Base-by-base conservation (phyloP, 2,888 invertebrate genomes). In the Altica lythri region DNA sequence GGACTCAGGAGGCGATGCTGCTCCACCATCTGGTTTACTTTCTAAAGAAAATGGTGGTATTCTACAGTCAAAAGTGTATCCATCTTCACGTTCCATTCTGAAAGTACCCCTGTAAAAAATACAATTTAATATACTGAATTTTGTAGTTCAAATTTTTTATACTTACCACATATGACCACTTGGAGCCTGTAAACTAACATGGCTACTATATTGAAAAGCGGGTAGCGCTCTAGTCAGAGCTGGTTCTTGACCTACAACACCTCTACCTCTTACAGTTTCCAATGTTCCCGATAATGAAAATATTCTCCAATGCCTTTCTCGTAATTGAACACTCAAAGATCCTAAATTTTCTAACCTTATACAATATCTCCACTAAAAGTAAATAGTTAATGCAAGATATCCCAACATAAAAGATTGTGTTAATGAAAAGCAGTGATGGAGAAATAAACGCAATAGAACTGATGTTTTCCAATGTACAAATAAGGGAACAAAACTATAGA, bases 181-280 rank as follows among this genome's bases (percentile, higher is more conserved):
- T 30, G 96, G 95, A 51, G 96, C 95, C 80, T 97, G 96, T 63
- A 98, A 81, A 67, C 94, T 94, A 47, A 98, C 95, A 77, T 97
- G 96, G 75, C 95, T 95, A 75, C 93, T 94, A 77, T 98, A 98
- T 79, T 98, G 98, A 79, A 97, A 98, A 68, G 96, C 96, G 54
- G 97, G 96, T 66, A 91, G 80, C 57, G 86, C 83, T 56, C 88
- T 85, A 35, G 94, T 93, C 53, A 98, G 80, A 59, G 94, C 86
- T 32, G 97, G 97, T 79, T 98, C 97, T 81, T 97, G 95, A 1
- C 97, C 97, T n/a, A 97, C 95, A 43, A 98, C 96, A 32, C 95
- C 97, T 68, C 96, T 83, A 0, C 96, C 97, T 63, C 95, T 83
- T 1, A 92, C 92, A 0, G 95, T 96, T 79, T 97, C 96, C 68